Conservation (phyloP, 2,888 invertebrate species). For the Tribolium freemani region DNA sequence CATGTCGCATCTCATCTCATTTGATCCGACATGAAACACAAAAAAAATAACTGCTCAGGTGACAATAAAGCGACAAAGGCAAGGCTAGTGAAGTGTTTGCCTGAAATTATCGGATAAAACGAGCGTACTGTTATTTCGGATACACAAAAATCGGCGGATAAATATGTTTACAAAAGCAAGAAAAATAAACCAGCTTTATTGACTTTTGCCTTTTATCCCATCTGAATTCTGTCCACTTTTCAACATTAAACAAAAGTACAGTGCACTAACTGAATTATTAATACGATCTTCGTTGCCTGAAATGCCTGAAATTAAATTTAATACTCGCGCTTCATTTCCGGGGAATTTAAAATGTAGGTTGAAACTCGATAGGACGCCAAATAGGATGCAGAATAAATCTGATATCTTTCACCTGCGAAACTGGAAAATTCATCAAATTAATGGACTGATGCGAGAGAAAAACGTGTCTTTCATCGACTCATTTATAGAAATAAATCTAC, state of each 20-base stretch:
- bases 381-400: neutral
- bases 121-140: neutral
- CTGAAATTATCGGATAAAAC: slow-evolving; percentile 7
- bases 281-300: neutral
- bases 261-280: neutral
- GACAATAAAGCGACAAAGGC: slow-evolving; percentile 8
- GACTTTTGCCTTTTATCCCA: neutral
- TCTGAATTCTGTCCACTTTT: neutral
- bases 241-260: neutral
- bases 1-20: slow-evolving; percentile 13
- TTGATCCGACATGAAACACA: slow-evolving; percentile 16
- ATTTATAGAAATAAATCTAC: neutral
- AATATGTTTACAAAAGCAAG: neutral
- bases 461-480: neutral
- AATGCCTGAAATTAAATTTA: slow-evolving; percentile 9
- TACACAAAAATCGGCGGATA: neutral
- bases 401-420: slow-evolving; percentile 3
- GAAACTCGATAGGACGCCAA: neutral
- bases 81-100: neutral
- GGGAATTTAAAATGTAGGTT: neutral
- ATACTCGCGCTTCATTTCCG: neutral
- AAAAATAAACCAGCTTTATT: neutral
- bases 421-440: neutral
- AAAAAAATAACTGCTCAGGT: slow-evolving; percentile 23
- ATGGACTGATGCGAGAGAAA: neutral